Evolutionary conservation across 2,888 invertebrate genomes (phyloP).

Genomic region (Doris montereyensis): DNA sequence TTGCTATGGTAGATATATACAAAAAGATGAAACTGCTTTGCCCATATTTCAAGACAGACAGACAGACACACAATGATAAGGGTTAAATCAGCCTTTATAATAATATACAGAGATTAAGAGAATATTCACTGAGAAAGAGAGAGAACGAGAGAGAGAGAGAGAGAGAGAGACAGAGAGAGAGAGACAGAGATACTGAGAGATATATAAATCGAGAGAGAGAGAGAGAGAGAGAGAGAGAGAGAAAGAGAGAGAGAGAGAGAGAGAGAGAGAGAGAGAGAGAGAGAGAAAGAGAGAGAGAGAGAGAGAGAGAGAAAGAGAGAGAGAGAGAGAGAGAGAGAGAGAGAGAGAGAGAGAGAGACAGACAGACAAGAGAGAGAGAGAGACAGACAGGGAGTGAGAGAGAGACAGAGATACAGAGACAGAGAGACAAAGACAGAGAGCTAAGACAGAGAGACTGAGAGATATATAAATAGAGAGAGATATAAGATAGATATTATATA

Average conservation of each 20-base stretch:
- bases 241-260: neutral
- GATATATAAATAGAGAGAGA: neutral
- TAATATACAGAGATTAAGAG: conserved; percentile 2
- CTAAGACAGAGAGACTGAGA: too few species aligned
- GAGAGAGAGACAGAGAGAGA: neutral
- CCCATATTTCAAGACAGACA: too few species aligned
- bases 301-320: neutral
- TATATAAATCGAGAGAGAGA: neutral
- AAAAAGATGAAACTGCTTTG: too few species aligned
- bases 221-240: neutral
- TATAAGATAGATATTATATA: too few species aligned
- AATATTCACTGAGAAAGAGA: neutral
- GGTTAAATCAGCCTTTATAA: too few species aligned
- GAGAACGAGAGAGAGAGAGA: neutral
- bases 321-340: neutral
- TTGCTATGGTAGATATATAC: too few species aligned
- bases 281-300: neutral
- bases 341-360: neutral
- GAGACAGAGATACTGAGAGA: neutral
- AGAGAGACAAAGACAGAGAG: neutral
- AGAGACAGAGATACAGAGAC: neutral
- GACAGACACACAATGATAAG: conserved; percentile 4
- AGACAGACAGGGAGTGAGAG: neutral
- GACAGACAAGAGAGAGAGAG: neutral
- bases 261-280: neutral